Evolutionary conservation across 2,888 invertebrate species (phyloP).

Genomic region (Volucella bombylans): DNA sequence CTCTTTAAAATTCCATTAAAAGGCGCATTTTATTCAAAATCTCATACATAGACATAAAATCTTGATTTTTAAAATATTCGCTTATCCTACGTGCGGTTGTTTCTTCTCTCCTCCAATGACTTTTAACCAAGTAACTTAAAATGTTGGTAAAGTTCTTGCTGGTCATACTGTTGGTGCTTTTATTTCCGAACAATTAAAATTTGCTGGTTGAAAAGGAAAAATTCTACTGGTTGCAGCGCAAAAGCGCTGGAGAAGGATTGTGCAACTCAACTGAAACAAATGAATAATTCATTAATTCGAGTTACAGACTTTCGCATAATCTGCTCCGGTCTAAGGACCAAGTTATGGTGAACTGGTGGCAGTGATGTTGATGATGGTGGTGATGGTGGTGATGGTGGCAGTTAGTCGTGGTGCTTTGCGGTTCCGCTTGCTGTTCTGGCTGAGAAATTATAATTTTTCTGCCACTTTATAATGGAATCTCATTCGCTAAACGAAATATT

Average conservation of each 20-base stretch:
- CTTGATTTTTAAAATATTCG: too few species aligned
- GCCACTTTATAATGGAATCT: constrained; percentile 55
- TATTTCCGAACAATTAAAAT: constrained; percentile 43
- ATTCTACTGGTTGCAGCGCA: not conserved
- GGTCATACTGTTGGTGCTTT: constrained; percentile 27
- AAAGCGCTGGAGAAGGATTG: not conserved
- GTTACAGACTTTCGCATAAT: constrained; percentile 62
- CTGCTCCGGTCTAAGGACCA: constrained; percentile 43
- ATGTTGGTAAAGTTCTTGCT: not conserved
- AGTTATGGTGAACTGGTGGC: constrained; percentile 26
- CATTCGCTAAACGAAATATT: constrained; percentile 53
- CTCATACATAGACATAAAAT: too few species aligned
- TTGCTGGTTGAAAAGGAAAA: constrained; percentile 14
- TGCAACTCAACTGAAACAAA: constrained; percentile 52
- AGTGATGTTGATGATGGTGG: not conserved
- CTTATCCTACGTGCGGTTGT: too few species aligned
- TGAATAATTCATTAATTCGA: constrained; percentile 71
- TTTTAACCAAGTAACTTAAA: too few species aligned
- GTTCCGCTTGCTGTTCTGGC: constrained; percentile 34
- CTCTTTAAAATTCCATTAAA: too few species aligned
- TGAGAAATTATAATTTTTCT: constrained; percentile 62
- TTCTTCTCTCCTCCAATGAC: too few species aligned
- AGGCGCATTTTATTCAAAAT: too few species aligned
- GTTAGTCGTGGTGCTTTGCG: not conserved
- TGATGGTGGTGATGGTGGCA: not conserved